phyloP scores from a whole-genome alignment of 2,113 vertebrate genomes.

The Oplegnathus fasciatus region DNA sequence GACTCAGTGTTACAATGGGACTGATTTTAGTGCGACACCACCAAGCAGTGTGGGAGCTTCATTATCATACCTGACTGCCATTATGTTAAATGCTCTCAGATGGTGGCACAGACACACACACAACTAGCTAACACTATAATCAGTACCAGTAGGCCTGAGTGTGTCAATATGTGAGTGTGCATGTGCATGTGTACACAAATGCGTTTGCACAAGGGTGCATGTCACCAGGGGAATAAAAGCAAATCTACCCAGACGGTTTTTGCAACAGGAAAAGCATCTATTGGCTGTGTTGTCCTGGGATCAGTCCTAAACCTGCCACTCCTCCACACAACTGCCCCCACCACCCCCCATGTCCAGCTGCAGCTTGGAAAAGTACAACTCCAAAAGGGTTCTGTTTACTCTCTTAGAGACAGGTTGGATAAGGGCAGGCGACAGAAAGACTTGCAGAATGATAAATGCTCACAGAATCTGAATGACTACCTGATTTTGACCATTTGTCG shows the following conservation, averaged over 20 bases:
- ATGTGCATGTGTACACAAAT: conserved; percentile 19
- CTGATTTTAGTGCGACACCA: conserved; percentile 51
- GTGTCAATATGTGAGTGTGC: conserved; percentile 24
- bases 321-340: conserved; percentile 1
- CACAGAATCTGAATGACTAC: conserved; percentile 13
- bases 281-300: conserved; percentile 29
- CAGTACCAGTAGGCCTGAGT: conserved; percentile 49
- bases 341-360: conserved; percentile 27
- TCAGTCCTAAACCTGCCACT: conserved; percentile 29
- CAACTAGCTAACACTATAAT: conserved; percentile 13
- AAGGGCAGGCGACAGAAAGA: conserved; percentile 14
- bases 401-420: conserved; percentile 43
- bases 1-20: conserved; percentile 13
- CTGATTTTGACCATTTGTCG: conserved; percentile 7
- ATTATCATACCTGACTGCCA: conserved; percentile 75
- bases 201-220: conserved; percentile 10
- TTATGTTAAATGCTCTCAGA: conserved; percentile 74
- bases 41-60: conserved; percentile 46
- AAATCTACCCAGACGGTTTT: conserved; percentile 48
- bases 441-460: conserved; percentile 26
- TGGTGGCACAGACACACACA: conserved; percentile 34
- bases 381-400: conserved; percentile 28
- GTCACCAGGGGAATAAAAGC: conserved; percentile 36
- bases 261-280: conserved; percentile 52
- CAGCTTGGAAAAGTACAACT: conserved; percentile 36